Evolutionary conservation across 2,888 invertebrate species (phyloP), one percentile per base, ranked within the genome.

Genomic region (Entomobrya proxima): DNA sequence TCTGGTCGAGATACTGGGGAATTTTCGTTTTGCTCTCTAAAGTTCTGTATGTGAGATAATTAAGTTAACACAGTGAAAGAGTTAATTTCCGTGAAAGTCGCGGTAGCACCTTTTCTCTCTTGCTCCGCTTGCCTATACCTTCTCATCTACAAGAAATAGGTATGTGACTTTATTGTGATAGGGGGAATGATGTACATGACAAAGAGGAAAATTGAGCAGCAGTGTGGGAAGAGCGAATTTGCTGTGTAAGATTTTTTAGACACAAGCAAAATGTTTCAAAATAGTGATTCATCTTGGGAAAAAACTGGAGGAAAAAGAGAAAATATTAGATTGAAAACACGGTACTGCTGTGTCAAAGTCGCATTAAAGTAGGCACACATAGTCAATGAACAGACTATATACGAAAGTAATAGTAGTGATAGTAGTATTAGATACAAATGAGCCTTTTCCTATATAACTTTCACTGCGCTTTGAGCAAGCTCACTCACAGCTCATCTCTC

Each of bases 61-160:
- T 86, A 86, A 86, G 79, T 82, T 79, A 86, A 78, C 79, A 83
- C 86, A 83, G 74, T 74, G 83, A 79, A 82, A 78, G 82, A 83
- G 83, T 79, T 85, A 83, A 86, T 83, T 83, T 86, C 83, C 82
- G 86, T 78, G 82, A 74, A 82, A 82, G 82, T 81, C 75, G 58
- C 64, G 35, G 76, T 32, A 87, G 74, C 76, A 76, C 80, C 78
- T 78, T 72, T 24, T 69, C 80, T 69, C 18, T 50, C 30, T 75
- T 18, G 18, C 37, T 52, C 37, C 24, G 47, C 24, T 24, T 64
- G 32, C 9, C 52, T 50, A 2, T 24, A 40, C 2, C 40, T 21
- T 61, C 50, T 64, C 79, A 47, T 47, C 44, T 44, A 32, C 67
- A 79, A n/a, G 55, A 21, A 67, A 80, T n/a, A n/a, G n/a, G n/a